A percentile compares a stretch with the other conserved stretches of the same genome.
phyloP scores from a whole-genome alignment of 2,797 vertebrate species.

The Yasuhikotakia modesta region DNA sequence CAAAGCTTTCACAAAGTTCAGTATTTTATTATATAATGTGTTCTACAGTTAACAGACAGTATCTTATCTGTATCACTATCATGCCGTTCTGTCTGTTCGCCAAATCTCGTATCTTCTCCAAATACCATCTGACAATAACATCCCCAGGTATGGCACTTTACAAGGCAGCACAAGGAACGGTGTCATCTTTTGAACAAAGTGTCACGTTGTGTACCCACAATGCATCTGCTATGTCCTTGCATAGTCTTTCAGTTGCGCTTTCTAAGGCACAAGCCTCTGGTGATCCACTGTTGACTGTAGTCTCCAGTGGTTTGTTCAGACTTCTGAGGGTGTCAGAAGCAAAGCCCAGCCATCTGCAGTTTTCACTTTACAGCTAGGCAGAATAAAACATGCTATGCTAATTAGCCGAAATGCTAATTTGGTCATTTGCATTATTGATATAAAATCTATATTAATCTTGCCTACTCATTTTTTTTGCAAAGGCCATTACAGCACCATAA shows the following conservation, averaged over 20 bases:
- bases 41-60: not conserved
- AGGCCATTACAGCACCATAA: not conserved
- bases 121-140: conserved; percentile 9
- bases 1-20: not conserved
- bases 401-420: conserved; percentile 16
- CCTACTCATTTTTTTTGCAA: not conserved
- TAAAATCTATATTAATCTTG: not conserved
- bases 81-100: not conserved
- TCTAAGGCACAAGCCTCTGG: conserved; percentile 20
- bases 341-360: conserved; percentile 8
- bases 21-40: not conserved
- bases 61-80: no score
- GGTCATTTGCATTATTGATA: conserved; percentile 36
- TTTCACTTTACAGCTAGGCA: conserved; percentile 29
- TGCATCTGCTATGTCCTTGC: not conserved
- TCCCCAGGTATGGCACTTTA: not conserved
- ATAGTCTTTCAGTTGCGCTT: conserved; percentile 25
- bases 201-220: not conserved
- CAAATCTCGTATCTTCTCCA: not conserved
- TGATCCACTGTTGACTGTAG: conserved; percentile 39
- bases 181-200: conserved; percentile 8
- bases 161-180: not conserved
- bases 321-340: not conserved
- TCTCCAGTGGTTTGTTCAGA: conserved; percentile 31
- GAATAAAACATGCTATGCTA: conserved; percentile 42